Percentiles rank a stretch among this genome's conserved stretches.
Conservation (phyloP, 2,113 vertebrate species). For the Chinchilla lanigera region DNA sequence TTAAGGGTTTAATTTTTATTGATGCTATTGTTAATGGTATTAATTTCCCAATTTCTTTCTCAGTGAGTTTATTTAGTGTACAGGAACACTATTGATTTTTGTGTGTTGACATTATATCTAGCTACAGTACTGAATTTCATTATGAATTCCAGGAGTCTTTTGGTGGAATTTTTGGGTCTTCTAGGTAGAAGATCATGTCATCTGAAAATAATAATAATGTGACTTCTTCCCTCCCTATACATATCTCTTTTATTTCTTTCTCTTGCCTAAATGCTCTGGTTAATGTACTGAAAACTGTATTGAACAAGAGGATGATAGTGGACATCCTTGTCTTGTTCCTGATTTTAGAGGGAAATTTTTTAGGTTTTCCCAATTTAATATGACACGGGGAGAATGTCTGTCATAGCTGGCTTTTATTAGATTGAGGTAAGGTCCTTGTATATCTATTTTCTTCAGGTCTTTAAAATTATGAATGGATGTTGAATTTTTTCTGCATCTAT, state of each 20-base stretch:
- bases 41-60: background rate
- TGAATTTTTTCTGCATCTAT: background rate
- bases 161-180: background rate
- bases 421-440: background rate
- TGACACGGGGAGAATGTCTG: background rate
- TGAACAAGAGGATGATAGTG: background rate
- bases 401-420: background rate
- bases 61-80: background rate
- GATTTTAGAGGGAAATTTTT: background rate
- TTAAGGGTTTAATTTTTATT: background rate
- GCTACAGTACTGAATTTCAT: background rate
- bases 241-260: background rate
- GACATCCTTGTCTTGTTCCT: background rate
- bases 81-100: background rate
- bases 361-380: background rate
- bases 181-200: background rate
- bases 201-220: background rate
- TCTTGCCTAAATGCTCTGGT: background rate
- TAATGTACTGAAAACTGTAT: background rate
- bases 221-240: background rate
- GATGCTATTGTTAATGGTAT: background rate
- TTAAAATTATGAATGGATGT: background rate
- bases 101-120: background rate
- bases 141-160: background rate
- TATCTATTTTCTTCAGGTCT: background rate